Evolutionary conservation across 2,113 vertebrate species (phyloP).

Genomic region (Passer domesticus): DNA sequence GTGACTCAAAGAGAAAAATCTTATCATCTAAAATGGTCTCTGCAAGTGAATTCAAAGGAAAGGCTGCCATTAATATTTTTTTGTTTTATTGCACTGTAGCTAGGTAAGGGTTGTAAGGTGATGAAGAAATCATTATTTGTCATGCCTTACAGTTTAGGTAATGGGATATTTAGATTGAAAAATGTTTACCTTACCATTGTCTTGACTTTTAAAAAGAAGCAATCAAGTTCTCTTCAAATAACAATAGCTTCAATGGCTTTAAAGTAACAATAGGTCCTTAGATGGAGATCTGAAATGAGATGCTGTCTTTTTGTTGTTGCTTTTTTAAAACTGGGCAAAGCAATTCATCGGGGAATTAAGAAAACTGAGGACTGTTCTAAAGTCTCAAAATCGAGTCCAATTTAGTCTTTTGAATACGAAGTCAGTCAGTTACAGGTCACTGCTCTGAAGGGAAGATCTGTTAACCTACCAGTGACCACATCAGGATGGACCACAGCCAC

Average conservation of each 20-base stretch:
- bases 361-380: background rate
- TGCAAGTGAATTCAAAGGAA: slow-evolving; percentile 8
- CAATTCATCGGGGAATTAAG: background rate
- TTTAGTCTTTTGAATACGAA: background rate
- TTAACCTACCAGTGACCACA: background rate
- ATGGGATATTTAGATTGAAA: background rate
- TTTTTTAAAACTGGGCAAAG: background rate
- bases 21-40: background rate
- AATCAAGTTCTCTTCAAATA: background rate
- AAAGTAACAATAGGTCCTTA: slow-evolving; percentile 1
- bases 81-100: background rate
- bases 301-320: background rate
- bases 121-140: background rate
- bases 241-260: background rate
- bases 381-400: background rate
- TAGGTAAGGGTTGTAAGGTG: background rate
- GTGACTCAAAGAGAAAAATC: slow-evolving; percentile 32
- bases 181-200: background rate
- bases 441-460: background rate
- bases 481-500: background rate
- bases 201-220: slow-evolving; percentile 23
- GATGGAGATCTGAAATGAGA: background rate
- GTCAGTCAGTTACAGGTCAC: background rate
- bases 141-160: background rate
- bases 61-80: background rate